Evolutionary conservation across 2,888 invertebrate genomes (phyloP).

Genomic region (Thereva unica): DNA sequence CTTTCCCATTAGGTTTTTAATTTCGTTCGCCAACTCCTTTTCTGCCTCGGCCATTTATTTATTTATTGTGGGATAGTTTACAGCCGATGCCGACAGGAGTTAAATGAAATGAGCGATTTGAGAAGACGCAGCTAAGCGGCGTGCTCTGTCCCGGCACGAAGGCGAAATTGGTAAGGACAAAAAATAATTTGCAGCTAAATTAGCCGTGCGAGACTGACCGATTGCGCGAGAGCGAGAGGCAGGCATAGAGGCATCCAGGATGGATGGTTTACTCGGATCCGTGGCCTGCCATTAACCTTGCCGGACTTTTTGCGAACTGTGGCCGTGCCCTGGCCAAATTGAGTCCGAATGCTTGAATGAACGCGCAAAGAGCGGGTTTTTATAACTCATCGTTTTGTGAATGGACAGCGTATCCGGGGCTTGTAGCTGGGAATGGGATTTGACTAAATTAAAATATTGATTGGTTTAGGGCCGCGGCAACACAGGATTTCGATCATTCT

Average conservation of each 20-base stretch:
- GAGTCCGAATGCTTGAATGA: not conserved
- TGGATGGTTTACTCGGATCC: constrained; percentile 22
- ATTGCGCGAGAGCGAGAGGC: constrained; percentile 1
- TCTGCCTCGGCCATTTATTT: constrained; percentile 28
- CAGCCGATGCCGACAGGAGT: constrained; percentile 39
- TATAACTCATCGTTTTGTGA: too few relatives aligned
- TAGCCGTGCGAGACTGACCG: constrained; percentile 24
- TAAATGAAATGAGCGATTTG: constrained; percentile 40
- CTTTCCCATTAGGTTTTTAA: constrained; percentile 39
- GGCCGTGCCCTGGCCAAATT: constrained; percentile 6
- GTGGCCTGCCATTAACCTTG: constrained; percentile 26
- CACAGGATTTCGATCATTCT: too few relatives aligned
- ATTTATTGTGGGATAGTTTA: constrained; percentile 39
- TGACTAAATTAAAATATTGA: too few relatives aligned
- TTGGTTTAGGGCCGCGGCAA: too few relatives aligned
- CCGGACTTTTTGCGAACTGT: too few relatives aligned
- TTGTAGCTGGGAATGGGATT: too few relatives aligned
- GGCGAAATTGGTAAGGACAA: constrained; percentile 38
- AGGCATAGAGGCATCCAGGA: too few relatives aligned
- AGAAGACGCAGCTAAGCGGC: constrained; percentile 22
- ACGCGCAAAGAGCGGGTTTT: too few relatives aligned
- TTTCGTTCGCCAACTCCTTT: constrained; percentile 34
- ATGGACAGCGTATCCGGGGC: too few relatives aligned
- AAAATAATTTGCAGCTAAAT: constrained; percentile 38
- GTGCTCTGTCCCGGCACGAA: constrained; percentile 20